Percentiles rank a stretch among this genome's conserved stretches.
These are phyloP conservation scores for Taenioides sp. DNA, from an alignment of 2,797 vertebrate species.

Conservation along the genomic window DNA sequence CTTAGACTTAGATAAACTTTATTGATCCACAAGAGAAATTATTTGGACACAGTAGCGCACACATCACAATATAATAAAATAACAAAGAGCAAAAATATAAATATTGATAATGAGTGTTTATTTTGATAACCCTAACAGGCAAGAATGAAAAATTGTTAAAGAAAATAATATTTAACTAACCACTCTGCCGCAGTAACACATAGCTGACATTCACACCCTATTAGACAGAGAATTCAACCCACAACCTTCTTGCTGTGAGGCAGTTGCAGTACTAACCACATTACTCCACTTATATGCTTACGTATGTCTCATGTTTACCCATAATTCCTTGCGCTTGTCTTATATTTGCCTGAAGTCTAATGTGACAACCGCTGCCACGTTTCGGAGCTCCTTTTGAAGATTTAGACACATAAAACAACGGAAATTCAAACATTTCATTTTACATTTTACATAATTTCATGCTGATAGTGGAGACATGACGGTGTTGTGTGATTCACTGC, in stretches of 20 bases:
- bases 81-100: too few relatives aligned
- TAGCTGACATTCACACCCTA: too few relatives aligned
- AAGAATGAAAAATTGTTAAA: too few relatives aligned
- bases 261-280: not conserved
- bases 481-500: conserved; percentile 2
- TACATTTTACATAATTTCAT: conserved; percentile 9
- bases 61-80: too few relatives aligned
- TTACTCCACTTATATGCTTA: not conserved
- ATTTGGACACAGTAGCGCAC: too few relatives aligned
- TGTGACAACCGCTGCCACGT: not conserved
- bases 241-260: not conserved
- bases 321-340: not conserved
- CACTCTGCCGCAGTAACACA: not conserved
- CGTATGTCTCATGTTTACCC: not conserved
- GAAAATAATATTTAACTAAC: too few relatives aligned
- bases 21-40: too few relatives aligned
- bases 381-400: not conserved
- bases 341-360: not conserved
- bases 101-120: too few relatives aligned
- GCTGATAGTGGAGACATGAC: not conserved
- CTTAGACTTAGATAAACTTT: too few relatives aligned
- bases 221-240: not conserved
- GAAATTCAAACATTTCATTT: conserved; percentile 5
- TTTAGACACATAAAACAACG: not conserved
- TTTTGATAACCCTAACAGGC: too few relatives aligned